Evolutionary conservation across 1,140 invertebrate species (phyloP).

Genomic region (Carposina sasakii): DNA sequence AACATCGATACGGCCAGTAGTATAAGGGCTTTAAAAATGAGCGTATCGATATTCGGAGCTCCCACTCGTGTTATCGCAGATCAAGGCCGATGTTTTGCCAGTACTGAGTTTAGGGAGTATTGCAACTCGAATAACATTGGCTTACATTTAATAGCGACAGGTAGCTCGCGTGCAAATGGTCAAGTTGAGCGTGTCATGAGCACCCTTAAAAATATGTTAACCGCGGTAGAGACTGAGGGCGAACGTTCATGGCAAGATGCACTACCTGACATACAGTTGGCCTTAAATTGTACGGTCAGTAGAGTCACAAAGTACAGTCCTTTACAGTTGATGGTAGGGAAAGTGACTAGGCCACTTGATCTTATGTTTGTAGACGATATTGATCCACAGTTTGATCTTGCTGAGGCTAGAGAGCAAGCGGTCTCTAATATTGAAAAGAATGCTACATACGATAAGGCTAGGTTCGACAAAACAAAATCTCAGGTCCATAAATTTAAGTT

Average conservation of each 20-base stretch:
- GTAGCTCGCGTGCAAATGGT: constrained; percentile 19
- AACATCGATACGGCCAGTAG: neutral
- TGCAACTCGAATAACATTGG: constrained; percentile 18
- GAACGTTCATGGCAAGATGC: constrained; percentile 27
- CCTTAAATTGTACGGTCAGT: constrained; percentile 24
- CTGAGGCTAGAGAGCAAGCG: neutral
- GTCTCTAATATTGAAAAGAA: neutral
- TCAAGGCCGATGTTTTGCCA: constrained; percentile 1
- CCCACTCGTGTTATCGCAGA: neutral
- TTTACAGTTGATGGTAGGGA: constrained; percentile 32
- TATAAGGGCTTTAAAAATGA: neutral
- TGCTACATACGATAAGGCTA: constrained; percentile 20
- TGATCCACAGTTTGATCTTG: neutral
- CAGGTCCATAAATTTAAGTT: constrained; percentile 25
- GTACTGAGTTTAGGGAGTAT: constrained; percentile 25
- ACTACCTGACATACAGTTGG: constrained; percentile 29
- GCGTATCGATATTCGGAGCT: neutral
- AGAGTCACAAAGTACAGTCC: constrained; percentile 26
- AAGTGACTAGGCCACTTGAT: constrained; percentile 29
- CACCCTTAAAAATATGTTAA: constrained; percentile 30
- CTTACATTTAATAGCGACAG: constrained; percentile 25
- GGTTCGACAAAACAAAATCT: constrained; percentile 30
- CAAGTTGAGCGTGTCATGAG: constrained; percentile 8
- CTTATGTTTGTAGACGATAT: constrained; percentile 19
- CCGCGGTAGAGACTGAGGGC: constrained; percentile 8